phyloP scores from a whole-genome alignment of 2,888 invertebrate genomes.

The Oxytorus armatus region DNA sequence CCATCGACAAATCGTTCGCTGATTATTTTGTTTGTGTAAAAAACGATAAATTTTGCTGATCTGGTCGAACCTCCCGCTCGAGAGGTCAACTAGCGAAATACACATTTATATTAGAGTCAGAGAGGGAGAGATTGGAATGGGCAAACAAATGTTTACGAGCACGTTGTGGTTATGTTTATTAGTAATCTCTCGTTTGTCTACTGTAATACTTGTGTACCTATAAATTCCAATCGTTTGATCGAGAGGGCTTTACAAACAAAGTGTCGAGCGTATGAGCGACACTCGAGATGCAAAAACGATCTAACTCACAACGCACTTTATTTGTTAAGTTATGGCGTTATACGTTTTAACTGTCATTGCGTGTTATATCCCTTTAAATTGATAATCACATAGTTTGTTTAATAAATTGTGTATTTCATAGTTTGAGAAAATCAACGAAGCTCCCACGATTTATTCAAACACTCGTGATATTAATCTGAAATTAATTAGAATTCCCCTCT shows the following conservation, averaged over 20 bases:
- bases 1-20: constrained; percentile 4
- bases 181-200: neutral
- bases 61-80: neutral
- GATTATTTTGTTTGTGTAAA: neutral
- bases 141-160: neutral
- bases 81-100: constrained; percentile 1
- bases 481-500: constrained; percentile 32
- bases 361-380: no score
- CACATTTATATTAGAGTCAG: constrained; percentile 11
- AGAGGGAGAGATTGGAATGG: constrained; percentile 11
- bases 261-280: neutral
- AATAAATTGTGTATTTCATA: constrained; percentile 23
- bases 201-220: neutral
- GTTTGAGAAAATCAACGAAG: constrained; percentile 1
- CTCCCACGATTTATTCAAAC: constrained; percentile 8
- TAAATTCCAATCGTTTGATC: constrained; percentile 22
- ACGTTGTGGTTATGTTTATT: neutral
- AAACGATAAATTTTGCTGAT: constrained; percentile 18
- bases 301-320: neutral
- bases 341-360: no score
- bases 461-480: constrained; percentile 20
- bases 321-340: neutral
- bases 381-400: constrained; percentile 18
- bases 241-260: neutral
- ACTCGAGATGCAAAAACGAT: neutral